Evolutionary conservation across 2,888 invertebrate genomes (phyloP).

Genomic region (Aspidiotus rigidus): DNA sequence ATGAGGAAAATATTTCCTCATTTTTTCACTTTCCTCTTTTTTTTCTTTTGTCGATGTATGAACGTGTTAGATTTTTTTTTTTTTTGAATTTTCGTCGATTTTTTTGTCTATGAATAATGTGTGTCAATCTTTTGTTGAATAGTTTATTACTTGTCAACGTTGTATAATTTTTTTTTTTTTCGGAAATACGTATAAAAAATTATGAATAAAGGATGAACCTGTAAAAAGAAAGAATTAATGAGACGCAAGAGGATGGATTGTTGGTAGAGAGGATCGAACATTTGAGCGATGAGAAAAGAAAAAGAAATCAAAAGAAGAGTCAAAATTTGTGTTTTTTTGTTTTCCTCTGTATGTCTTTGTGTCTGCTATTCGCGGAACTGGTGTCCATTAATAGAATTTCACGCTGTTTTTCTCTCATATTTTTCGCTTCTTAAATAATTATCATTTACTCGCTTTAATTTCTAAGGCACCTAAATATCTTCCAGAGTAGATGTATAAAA

Average conservation of each 20-base stretch:
- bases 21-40: slow-evolving; percentile 9
- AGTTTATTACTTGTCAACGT: slow-evolving; percentile 17
- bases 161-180: background rate
- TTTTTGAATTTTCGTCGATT: slow-evolving; percentile 14
- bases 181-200: too few species aligned
- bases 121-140: slow-evolving; percentile 28
- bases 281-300: too few species aligned
- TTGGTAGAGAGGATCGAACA: too few species aligned
- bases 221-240: too few species aligned
- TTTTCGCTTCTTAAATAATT: slow-evolving; percentile 22
- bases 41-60: slow-evolving; percentile 6
- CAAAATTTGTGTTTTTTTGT: too few species aligned
- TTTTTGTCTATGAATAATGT: slow-evolving; percentile 19
- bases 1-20: background rate
- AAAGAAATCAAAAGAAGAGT: too few species aligned
- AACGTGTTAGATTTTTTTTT: slow-evolving; percentile 5
- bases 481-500: slow-evolving; percentile 20
- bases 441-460: slow-evolving; percentile 29
- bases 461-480: slow-evolving; percentile 24
- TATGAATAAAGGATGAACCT: too few species aligned
- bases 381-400: slow-evolving; percentile 7
- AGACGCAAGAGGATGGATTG: too few species aligned
- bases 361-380: slow-evolving; percentile 4
- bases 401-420: slow-evolving; percentile 6
- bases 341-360: background rate